Conservation (phyloP, 2,113 vertebrate genomes). For the Crotophaga sulcirostris region DNA sequence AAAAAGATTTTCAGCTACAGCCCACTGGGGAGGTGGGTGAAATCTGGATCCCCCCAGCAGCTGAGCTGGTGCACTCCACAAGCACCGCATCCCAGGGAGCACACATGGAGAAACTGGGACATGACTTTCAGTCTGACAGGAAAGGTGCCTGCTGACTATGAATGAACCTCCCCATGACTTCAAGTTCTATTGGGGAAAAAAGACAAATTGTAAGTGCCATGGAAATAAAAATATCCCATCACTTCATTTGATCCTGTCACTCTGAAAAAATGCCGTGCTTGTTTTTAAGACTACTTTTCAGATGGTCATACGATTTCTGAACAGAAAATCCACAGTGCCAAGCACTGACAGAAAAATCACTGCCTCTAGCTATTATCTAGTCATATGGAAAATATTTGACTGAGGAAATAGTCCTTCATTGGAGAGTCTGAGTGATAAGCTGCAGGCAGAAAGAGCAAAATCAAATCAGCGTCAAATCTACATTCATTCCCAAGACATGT, state of each 20-base stretch:
- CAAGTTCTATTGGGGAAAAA: background rate
- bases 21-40: accelerated
- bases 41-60: background rate
- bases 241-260: background rate
- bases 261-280: background rate
- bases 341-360: constrained; percentile 31
- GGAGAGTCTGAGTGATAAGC: constrained; percentile 24
- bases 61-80: background rate
- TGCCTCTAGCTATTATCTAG: background rate
- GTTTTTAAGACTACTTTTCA: background rate
- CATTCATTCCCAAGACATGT: background rate
- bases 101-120: background rate
- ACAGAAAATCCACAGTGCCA: background rate
- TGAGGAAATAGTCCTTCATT: constrained; percentile 19
- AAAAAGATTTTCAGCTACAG: background rate
- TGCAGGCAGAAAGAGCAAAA: constrained; percentile 36
- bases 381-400: constrained; percentile 42
- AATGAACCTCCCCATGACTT: background rate
- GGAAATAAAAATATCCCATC: constrained; percentile 8
- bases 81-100: background rate
- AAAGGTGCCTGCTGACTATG: background rate
- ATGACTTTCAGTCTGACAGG: background rate
- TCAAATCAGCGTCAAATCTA: constrained; percentile 21
- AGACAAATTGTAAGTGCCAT: background rate
- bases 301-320: background rate